Base-by-base conservation (phyloP, 2,888 invertebrate genomes). In the Sphaerophoria taeniata region DNA sequence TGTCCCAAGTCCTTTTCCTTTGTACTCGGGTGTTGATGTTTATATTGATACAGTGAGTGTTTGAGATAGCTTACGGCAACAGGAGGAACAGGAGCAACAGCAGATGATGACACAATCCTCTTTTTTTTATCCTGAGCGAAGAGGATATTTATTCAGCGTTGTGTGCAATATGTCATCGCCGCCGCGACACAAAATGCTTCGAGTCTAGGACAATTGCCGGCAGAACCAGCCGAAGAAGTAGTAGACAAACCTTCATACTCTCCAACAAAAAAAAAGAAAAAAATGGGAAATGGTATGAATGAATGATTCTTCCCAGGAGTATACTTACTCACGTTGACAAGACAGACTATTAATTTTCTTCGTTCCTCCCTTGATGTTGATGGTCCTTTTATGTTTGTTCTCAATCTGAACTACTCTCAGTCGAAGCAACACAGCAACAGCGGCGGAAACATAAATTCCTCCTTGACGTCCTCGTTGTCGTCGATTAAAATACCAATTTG, bases 391-490 rank as follows among this genome's bases (percentile, higher is more conserved):
- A 34, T 9, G 12, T 45, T 47, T 12, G 4, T 11, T 34, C 16
- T 47, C 63, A 65, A 61, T 51, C 43, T 33, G 53, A 61, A 43
- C 45, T 16, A 36, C 56, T 9, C 31, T 6, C 6, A 5, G 12
- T 43, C 9, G 43, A 43, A 43, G 12, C 43, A 56, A 51, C 49
- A 51, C 14, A 24, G 24, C 24, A 39, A 39, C 58, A 71, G 60
- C 75, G 72, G 55, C 84, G 85, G 85, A 85, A 85, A 81, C 85
- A 85, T 85, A 77, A 81, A 85, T 85, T 77, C 70, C 72, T 76
- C 53, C 76, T 81, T 53, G 72, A 69, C 58, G 81, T 77, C 70
- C 72, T 76, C 53, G 72, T 85, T 53, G 72, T 63, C 58, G 81
- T 67, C 85, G 81, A 85, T 85, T 81, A 81, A 81, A 70, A 81